phyloP scores from a whole-genome alignment of 2,113 vertebrate species.

The Zosterops hypoxanthus region DNA sequence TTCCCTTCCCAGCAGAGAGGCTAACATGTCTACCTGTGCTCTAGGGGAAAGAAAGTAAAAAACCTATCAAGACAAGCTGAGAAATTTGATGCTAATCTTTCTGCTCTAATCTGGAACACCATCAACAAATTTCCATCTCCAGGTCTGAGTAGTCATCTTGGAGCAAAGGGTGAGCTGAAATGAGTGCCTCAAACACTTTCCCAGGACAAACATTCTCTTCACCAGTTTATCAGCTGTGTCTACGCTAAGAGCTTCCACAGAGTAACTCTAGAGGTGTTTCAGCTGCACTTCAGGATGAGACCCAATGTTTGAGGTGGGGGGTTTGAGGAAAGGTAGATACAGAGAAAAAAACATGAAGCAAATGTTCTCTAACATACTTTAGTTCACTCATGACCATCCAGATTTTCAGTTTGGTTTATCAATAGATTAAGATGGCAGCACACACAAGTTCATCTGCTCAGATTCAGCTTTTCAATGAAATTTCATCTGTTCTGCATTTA shows the following conservation, averaged over 20 bases:
- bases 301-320: rapidly evolving
- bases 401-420: not conserved
- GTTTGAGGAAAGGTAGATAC: not conserved
- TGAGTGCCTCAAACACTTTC: not conserved
- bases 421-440: not conserved
- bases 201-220: not conserved
- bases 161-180: not conserved
- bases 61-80: not conserved
- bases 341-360: not conserved
- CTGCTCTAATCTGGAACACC: not conserved
- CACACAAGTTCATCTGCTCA: not conserved
- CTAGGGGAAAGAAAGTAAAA: not conserved
- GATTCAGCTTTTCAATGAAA: not conserved
- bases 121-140: not conserved
- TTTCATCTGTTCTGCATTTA: not conserved
- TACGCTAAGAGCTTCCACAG: not conserved
- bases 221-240: not conserved
- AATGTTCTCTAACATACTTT: not conserved
- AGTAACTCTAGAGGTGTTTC: not conserved
- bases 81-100: not conserved
- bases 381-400: not conserved
- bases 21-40: not conserved
- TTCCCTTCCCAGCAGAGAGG: not conserved
- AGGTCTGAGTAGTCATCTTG: not conserved
- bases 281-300: not conserved